Percentiles rank a stretch among this genome's conserved stretches.
Evolutionary conservation across 2,113 vertebrate species (phyloP).

Genomic region (Aythya baeri): DNA sequence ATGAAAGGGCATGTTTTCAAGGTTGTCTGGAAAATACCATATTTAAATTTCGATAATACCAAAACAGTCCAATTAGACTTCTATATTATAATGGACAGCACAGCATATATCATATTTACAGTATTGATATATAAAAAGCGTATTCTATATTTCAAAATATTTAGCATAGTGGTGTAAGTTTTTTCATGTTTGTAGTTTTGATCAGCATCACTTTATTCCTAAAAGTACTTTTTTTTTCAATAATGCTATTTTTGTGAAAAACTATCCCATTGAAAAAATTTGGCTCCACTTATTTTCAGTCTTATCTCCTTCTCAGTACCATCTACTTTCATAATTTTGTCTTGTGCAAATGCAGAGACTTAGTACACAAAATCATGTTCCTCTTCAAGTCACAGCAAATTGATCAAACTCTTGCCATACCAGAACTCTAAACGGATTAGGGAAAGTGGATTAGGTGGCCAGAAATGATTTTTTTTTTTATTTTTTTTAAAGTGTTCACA

Average conservation of each 20-base stretch:
- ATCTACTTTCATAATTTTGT: neutral
- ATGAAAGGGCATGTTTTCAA: neutral
- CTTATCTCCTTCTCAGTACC: neutral
- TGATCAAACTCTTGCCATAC: neutral
- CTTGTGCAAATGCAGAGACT: neutral
- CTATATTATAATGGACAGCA: neutral
- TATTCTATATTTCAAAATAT: neutral
- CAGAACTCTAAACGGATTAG: neutral
- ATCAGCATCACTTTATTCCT: neutral
- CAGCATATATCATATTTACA: neutral
- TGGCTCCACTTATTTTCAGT: neutral
- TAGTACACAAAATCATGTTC: neutral
- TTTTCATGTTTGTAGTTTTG: neutral
- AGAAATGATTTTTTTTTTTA: slow-evolving; percentile 12
- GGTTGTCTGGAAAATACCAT: neutral
- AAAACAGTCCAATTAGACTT: neutral
- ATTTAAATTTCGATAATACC: neutral
- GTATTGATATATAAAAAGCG: neutral
- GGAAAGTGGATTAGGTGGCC: slow-evolving; percentile 41
- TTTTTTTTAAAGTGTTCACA: neutral
- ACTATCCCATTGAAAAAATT: neutral
- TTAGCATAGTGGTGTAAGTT: neutral
- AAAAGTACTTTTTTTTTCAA: neutral
- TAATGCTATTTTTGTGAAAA: neutral
- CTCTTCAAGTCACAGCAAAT: neutral